phyloP scores from a whole-genome alignment of 2,113 vertebrate species.

The Ornithorhynchus anatinus region DNA sequence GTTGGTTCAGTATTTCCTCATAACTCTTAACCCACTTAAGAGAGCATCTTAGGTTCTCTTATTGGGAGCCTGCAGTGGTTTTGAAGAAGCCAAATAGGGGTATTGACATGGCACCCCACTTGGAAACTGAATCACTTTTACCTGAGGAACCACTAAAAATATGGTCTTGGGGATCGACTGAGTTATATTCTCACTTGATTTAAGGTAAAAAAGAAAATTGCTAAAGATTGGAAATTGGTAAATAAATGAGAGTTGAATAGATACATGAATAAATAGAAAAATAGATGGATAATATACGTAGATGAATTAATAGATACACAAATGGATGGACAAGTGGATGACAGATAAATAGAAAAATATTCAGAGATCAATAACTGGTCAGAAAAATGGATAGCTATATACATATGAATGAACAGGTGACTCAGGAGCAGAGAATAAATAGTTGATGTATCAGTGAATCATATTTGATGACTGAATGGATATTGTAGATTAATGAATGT shows the following conservation, averaged over 20 bases:
- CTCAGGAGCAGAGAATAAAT: slow-evolving; percentile 48
- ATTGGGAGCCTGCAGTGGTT: neutral
- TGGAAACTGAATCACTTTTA: slow-evolving; percentile 50
- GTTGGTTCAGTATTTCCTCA: slow-evolving; percentile 13
- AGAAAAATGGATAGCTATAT: slow-evolving; percentile 47
- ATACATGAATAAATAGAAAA: slow-evolving; percentile 36
- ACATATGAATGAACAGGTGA: slow-evolving; percentile 40
- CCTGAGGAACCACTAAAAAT: slow-evolving; percentile 36
- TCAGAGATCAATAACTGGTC: slow-evolving; percentile 61
- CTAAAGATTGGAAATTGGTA: slow-evolving; percentile 18
- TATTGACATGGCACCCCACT: slow-evolving; percentile 23
- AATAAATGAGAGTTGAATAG: slow-evolving; percentile 42
- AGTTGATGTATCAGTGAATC: slow-evolving; percentile 55
- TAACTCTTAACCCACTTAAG: slow-evolving; percentile 15
- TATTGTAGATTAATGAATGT: slow-evolving; percentile 28
- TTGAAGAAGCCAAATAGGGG: neutral
- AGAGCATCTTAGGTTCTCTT: neutral
- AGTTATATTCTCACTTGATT: slow-evolving; percentile 45
- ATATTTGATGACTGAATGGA: slow-evolving; percentile 25
- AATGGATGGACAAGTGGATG: slow-evolving; percentile 49
- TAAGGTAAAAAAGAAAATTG: slow-evolving; percentile 42
- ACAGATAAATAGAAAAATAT: slow-evolving; percentile 29
- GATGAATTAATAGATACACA: slow-evolving; percentile 48
- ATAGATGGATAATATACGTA: slow-evolving; percentile 44
- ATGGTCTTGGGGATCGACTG: slow-evolving; percentile 47